Conservation (phyloP, 2,888 invertebrate species). For the Slavum lentiscoides region DNA sequence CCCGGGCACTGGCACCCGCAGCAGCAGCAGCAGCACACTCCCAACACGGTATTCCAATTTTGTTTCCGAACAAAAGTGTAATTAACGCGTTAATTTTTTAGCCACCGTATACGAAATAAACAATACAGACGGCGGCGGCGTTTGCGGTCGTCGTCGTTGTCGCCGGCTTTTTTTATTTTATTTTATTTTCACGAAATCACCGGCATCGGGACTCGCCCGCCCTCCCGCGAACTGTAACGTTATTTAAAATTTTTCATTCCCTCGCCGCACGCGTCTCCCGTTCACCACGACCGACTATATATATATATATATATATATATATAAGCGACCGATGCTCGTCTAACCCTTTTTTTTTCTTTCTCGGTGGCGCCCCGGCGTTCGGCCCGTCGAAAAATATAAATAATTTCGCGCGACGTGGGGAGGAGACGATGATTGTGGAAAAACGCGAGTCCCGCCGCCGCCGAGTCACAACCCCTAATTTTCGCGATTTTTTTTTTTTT, state of each 20-base stretch:
- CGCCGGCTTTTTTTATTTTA: conserved; percentile 9
- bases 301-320: too few species aligned
- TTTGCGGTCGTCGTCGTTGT: conserved; percentile 33
- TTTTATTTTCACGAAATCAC: not conserved
- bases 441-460: conserved; percentile 32
- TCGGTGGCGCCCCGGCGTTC: conserved; percentile 35
- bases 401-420: conserved; percentile 33
- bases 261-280: not conserved
- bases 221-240: not conserved
- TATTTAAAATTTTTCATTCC: conserved; percentile 26
- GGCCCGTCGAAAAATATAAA: conserved; percentile 50
- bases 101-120: conserved; percentile 13
- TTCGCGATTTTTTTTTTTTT: conserved; percentile 44
- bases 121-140: conserved; percentile 23
- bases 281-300: conserved; percentile 15
- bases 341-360: conserved; percentile 47
- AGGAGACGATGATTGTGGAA: conserved; percentile 22
- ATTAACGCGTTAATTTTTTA: conserved; percentile 58
- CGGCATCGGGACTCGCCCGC: not conserved
- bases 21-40: not conserved
- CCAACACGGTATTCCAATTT: conserved; percentile 57
- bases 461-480: conserved; percentile 51
- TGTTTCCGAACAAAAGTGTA: conserved; percentile 56
- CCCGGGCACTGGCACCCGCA: not conserved
- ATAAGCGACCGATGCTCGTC: not conserved